A percentile compares a stretch with the other conserved stretches of the same genome.
phyloP scores from a whole-genome alignment of 92 coral and sea anemone species.

The Montipora capitata region DNA sequence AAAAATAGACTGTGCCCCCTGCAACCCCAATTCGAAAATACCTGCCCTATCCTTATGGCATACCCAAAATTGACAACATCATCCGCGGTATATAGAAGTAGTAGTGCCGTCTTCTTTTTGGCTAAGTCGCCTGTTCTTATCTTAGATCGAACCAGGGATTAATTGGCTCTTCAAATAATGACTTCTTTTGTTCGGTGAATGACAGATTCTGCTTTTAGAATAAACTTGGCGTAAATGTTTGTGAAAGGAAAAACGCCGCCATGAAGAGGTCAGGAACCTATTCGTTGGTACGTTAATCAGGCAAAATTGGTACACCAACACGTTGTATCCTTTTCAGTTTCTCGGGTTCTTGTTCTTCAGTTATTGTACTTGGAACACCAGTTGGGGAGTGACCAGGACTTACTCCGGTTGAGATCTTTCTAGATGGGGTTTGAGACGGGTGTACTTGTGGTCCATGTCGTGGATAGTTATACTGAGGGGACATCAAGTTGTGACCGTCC shows the following conservation, averaged over 20 bases:
- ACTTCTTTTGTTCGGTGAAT: too few relatives aligned
- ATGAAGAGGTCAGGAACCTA: too few relatives aligned
- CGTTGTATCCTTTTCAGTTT: conserved; percentile 33
- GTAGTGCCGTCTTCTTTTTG: too few relatives aligned
- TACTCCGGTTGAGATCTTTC: neutral
- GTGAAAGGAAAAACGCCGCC: neutral
- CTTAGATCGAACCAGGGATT: too few relatives aligned
- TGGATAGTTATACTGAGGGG: conserved; percentile 24
- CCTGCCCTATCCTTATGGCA: too few relatives aligned
- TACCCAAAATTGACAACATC: too few relatives aligned
- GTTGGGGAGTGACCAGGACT: conserved; percentile 10
- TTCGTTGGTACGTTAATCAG: conserved; percentile 8
- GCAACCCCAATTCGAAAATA: too few relatives aligned
- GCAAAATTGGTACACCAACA: conserved; percentile 56
- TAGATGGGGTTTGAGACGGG: conserved; percentile 2
- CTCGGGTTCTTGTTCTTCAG: conserved; percentile 14
- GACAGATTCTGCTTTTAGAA: too few relatives aligned
- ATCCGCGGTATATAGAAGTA: too few relatives aligned
- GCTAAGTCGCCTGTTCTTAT: too few relatives aligned
- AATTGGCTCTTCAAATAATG: too few relatives aligned
- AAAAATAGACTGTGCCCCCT: too few relatives aligned
- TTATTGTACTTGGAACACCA: neutral
- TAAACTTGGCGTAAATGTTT: neutral
- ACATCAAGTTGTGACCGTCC: conserved; percentile 1
- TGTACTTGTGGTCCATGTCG: conserved; percentile 20